Evolutionary conservation across 2,113 vertebrate genomes (phyloP).

Genomic region (Prionailurus viverrinus): DNA sequence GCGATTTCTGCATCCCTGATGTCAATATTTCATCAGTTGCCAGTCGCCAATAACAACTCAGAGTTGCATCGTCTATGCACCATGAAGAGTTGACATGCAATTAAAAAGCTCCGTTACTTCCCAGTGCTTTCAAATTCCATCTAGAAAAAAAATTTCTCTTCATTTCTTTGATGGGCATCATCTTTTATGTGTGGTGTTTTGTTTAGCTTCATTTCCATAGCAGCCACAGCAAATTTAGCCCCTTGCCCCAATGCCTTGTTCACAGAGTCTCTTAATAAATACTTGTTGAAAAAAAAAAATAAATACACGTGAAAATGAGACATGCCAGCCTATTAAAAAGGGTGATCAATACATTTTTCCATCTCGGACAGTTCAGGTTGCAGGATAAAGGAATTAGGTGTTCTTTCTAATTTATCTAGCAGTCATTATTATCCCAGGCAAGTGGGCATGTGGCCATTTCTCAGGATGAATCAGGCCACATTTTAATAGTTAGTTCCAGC

Average conservation of each 20-base stretch:
- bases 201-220: constrained; percentile 24
- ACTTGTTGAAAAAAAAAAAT: constrained; percentile 43
- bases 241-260: not conserved
- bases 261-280: constrained; percentile 2
- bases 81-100: not conserved
- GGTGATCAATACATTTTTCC: constrained; percentile 16
- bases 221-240: constrained; percentile 1
- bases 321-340: constrained; percentile 14
- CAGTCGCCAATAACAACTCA: constrained; percentile 17
- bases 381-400: constrained; percentile 61
- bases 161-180: not conserved
- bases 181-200: not conserved
- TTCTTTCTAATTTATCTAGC: constrained; percentile 60
- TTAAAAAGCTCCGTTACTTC: constrained; percentile 26
- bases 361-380: constrained; percentile 1
- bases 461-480: constrained; percentile 75
- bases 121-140: not conserved
- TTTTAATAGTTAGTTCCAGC: constrained; percentile 84
- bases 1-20: not conserved
- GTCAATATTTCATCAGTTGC: constrained; percentile 43
- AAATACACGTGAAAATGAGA: constrained; percentile 48
- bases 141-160: not conserved
- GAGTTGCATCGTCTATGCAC: not conserved
- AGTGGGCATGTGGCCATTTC: constrained; percentile 69
- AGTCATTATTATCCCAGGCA: constrained; percentile 70